Evolutionary conservation across 2,797 vertebrate genomes (phyloP).

Genomic region (Acomys russatus): DNA sequence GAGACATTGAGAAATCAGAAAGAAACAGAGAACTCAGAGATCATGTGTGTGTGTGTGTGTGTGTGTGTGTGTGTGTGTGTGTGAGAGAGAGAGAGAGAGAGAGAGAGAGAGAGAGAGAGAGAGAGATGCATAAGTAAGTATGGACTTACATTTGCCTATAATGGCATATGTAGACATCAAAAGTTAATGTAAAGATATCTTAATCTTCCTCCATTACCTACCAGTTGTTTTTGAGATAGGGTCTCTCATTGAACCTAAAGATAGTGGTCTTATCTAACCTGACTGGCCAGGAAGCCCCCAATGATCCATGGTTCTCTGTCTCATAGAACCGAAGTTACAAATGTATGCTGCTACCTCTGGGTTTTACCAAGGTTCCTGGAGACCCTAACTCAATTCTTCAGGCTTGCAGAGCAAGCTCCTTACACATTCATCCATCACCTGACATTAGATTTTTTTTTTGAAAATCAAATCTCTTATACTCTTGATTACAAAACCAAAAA

Average conservation of each 20-base stretch:
- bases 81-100: neutral
- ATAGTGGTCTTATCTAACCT: neutral
- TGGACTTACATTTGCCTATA: neutral
- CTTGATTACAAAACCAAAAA: neutral
- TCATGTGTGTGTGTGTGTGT: neutral
- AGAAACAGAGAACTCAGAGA: neutral
- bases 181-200: neutral
- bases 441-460: neutral
- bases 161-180: neutral
- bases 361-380: neutral
- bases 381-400: neutral
- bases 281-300: neutral
- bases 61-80: neutral
- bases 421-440: neutral
- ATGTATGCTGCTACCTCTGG: neutral
- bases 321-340: neutral
- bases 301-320: neutral
- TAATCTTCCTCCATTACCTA: neutral
- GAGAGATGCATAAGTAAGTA: neutral
- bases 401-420: neutral
- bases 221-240: neutral
- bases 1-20: constrained; percentile 2
- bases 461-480: neutral
- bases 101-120: no score
- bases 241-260: neutral